These are phyloP conservation scores for Sanderia malayensis DNA, from an alignment of 30 jellyfish, hydroid and myxozoan species.

Conservation along the genomic window DNA sequence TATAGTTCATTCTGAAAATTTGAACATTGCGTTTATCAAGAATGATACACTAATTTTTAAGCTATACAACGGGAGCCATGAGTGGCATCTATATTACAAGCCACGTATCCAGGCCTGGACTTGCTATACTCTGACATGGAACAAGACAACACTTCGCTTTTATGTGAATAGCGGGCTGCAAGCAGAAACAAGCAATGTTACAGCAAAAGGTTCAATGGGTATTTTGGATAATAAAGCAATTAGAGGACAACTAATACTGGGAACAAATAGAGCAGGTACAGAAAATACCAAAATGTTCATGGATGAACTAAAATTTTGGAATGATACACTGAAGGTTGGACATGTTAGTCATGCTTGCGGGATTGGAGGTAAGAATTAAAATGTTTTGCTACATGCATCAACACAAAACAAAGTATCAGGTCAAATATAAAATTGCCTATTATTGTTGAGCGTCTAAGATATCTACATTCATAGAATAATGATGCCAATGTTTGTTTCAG, in stretches of 20 bases:
- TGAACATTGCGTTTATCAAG: constrained; percentile 3
- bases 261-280: not conserved
- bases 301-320: constrained; percentile 48
- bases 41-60: constrained; percentile 7
- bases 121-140: constrained; percentile 41
- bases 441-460: no score
- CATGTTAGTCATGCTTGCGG: constrained; percentile 13
- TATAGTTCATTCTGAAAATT: constrained; percentile 28
- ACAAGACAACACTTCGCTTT: constrained; percentile 9
- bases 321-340: constrained; percentile 1
- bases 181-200: constrained; percentile 6
- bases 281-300: constrained; percentile 10
- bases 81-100: constrained; percentile 21
- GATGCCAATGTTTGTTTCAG: no score
- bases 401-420: not conserved
- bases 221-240: constrained; percentile 9
- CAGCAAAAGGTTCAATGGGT: not conserved
- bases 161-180: not conserved
- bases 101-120: constrained; percentile 17
- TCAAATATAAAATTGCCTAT: no score
- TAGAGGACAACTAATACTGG: constrained; percentile 14
- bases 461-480: no score
- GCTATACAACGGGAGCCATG: constrained; percentile 38
- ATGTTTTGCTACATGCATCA: not conserved
- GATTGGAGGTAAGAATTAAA: constrained; percentile 2